phyloP scores from a whole-genome alignment of 2,888 invertebrate species.

The Latrodectus hesperus region DNA sequence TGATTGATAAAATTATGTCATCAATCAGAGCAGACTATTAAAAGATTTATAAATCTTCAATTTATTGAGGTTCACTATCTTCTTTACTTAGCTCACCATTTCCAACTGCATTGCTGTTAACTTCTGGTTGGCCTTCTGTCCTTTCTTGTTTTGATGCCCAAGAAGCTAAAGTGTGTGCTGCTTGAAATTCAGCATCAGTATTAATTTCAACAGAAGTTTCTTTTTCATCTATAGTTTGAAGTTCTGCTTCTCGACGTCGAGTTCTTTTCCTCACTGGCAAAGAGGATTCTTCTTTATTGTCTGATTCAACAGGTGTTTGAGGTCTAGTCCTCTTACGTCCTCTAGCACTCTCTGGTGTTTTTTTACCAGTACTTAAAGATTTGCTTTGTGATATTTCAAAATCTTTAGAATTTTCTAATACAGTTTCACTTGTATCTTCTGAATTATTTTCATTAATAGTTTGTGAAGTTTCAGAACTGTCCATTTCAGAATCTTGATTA shows the following conservation, averaged over 20 bases:
- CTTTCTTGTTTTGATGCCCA: constrained; percentile 68
- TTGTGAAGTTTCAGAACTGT: constrained; percentile 10
- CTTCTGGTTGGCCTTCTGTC: constrained; percentile 53
- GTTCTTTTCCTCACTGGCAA: constrained; percentile 54
- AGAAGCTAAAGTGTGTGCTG: constrained; percentile 66
- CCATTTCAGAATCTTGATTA: constrained; percentile 25
- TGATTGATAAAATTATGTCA: not conserved
- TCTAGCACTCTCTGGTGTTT: constrained; percentile 43
- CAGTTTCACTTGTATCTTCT: constrained; percentile 26
- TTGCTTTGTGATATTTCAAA: constrained; percentile 10
- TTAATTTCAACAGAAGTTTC: constrained; percentile 53
- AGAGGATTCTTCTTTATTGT: constrained; percentile 40
- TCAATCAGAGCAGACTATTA: not conserved
- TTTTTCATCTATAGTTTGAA: constrained; percentile 31
- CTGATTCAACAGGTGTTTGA: constrained; percentile 51
- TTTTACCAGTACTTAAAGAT: constrained; percentile 28
- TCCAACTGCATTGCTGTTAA: constrained; percentile 36
- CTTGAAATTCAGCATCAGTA: constrained; percentile 69
- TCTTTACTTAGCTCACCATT: constrained; percentile 59
- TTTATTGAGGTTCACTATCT: constrained; percentile 37
- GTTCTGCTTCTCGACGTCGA: constrained; percentile 42
- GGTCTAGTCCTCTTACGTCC: constrained; percentile 64
- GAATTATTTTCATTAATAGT: constrained; percentile 42
- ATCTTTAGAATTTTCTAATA: constrained; percentile 4
- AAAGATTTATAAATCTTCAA: constrained; percentile 1